Percentiles rank a stretch among this genome's conserved stretches.
Evolutionary conservation across 1,140 invertebrate species (phyloP).

Genomic region (Stegodyphus dumicola): DNA sequence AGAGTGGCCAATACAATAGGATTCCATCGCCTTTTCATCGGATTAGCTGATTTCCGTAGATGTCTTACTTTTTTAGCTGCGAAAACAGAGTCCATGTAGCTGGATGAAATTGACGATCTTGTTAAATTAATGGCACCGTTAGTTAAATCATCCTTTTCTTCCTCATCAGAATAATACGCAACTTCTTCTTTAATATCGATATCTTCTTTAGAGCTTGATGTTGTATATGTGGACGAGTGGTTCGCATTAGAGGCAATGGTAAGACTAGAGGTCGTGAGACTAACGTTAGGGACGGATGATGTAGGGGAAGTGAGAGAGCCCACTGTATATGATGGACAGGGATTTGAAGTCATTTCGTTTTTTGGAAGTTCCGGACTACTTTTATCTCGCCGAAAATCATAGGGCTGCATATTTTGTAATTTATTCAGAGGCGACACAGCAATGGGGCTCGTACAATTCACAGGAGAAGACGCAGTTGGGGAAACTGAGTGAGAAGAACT

Average conservation of each 20-base stretch:
- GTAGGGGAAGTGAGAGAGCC: constrained; percentile 64
- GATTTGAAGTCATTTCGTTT: neutral
- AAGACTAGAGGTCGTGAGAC: constrained; percentile 63
- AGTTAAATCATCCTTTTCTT: constrained; percentile 62
- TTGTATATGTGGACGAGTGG: constrained; percentile 68
- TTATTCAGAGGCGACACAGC: constrained; percentile 83
- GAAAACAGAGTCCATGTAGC: constrained; percentile 60
- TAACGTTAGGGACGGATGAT: constrained; percentile 61
- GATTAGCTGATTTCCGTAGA: constrained; percentile 82
- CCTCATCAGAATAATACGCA: constrained; percentile 47
- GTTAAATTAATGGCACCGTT: constrained; percentile 63
- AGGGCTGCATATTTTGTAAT: constrained; percentile 94
- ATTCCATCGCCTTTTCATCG: constrained; percentile 91
- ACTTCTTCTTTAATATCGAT: constrained; percentile 26
- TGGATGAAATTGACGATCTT: constrained; percentile 44
- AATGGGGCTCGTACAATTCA: constrained; percentile 65
- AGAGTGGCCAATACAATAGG: constrained; percentile 89
- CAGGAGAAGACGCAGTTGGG: constrained; percentile 46
- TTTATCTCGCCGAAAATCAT: constrained; percentile 80
- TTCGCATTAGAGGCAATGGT: constrained; percentile 66
- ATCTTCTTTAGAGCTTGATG: constrained; percentile 19
- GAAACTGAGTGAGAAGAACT: constrained; percentile 63
- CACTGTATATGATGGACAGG: constrained; percentile 66
- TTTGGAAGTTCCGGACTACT: constrained; percentile 41
- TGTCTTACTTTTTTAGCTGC: constrained; percentile 70